Evolutionary conservation across 2,888 invertebrate genomes (phyloP), one percentile per base, ranked within the genome.

Genomic region (Nomada fabriciana): DNA sequence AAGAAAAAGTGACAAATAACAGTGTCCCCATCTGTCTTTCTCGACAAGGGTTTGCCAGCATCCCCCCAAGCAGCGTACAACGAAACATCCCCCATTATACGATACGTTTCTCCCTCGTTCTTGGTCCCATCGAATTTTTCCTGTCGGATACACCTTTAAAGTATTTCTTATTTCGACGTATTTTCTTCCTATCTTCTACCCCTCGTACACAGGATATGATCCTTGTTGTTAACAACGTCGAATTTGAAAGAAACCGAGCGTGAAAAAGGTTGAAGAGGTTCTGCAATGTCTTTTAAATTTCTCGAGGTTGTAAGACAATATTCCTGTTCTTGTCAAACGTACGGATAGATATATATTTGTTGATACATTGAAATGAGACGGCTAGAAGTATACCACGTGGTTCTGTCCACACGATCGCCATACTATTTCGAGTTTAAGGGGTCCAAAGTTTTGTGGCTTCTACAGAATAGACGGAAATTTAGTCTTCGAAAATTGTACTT

Each of bases 41-140:
- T 20, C 43, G 61, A 50, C 55, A 20, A 55, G 42, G 23, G 42
- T 25, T 25, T 36, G 70, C 25, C 47, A 57, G 42, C 43, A 67
- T 61, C 47, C 52, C 60, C 50, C 18, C 29, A 43, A 85, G 57
- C 74, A 52, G 69, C 57, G 63, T 73, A 75, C 78, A 82, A 86
- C 78, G 85, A 86, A 85, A 82, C 82, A 80, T 72, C 75, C 76
- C 80, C 80, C 84, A 84, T 85, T 85, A 82, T 82, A 69, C 80
- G 79, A 81, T 80, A 83, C 75, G 36, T 9, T 52, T 20, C 52
- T 13, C 23, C 36, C 53, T 10, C 2, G 11, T 52, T 53, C 65
- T 50, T 13, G 1, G 9, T 25, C 57, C 23, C 20, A 18, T 59
- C 63, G 25, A 68, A 77, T 50, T 42, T 43, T 7, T 61, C 52